Base-by-base conservation (phyloP, 2,113 vertebrate genomes). In the Penelope pileata region DNA sequence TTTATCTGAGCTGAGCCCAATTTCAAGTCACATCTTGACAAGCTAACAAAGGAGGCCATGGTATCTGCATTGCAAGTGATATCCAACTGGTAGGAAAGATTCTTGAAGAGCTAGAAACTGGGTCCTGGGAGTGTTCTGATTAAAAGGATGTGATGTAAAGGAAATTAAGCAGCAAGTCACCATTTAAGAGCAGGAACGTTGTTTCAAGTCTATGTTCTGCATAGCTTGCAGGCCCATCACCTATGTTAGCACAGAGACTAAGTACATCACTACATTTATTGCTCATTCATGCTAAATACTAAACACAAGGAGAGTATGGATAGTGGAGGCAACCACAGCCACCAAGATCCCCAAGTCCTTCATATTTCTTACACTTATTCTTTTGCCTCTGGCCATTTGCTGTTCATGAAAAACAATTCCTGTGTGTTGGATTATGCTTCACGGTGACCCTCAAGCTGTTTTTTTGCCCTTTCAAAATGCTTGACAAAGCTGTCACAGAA, bases 401-500 rank as follows among this genome's bases (percentile, higher is more conserved):
- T 94, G 36, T 62, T 90, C 58, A 8, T 58, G 79, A 72, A 38
- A 63, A 45, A 21, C 62, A 76, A 42, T 67, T 95, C 78, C 67
- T 15, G 5, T 1, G 54, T 12, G 59, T 5, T 32, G 47, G 74
- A 34, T 17, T 76, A 53, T 86, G 64, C 86, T 83, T 88, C 85
- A 1, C 4, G 8, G 43, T 83, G 83, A 92, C 92, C 86, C 83
- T 77, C 59, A 40, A 43, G 92, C 79, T 83, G 29, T 22, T 87
- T 91, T 74, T 23, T 32, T 72, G 62, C 75, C 91, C 83, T 95
- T 95, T 94, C 76, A 78, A 94, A 93, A 88, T 0, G 27, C 45
- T 76, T 93, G 86, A 94, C 90, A 95, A 88, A 92, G 51, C 72
- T 50, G 64, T 34, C 81, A 85, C 90, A 94, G 87, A 80, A 93